Evolutionary conservation across 1,140 invertebrate species (phyloP).

Genomic region (Eriocheir sinensis): DNA sequence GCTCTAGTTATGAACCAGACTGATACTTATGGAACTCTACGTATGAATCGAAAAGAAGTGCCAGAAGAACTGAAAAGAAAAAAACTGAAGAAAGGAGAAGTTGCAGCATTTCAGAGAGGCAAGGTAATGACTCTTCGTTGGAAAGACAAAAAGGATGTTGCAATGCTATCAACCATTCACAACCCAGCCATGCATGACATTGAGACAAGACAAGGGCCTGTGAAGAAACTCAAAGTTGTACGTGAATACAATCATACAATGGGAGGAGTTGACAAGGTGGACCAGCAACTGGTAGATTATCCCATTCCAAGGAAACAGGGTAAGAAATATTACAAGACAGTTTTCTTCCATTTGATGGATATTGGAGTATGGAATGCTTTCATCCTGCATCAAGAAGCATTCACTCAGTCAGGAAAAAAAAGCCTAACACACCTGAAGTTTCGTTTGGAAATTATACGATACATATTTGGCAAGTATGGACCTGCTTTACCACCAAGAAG

Average conservation of each 20-base stretch:
- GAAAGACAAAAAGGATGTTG: conserved; percentile 32
- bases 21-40: conserved; percentile 27
- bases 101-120: conserved; percentile 10
- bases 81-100: conserved; percentile 31
- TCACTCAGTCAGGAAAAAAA: conserved; percentile 32
- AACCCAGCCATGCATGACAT: conserved; percentile 34
- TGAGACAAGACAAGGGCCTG: conserved; percentile 18
- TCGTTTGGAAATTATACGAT: conserved; percentile 1
- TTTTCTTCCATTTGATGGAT: conserved; percentile 28
- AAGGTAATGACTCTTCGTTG: conserved; percentile 14
- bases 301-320: background rate
- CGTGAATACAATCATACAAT: too few species aligned
- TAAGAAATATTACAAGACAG: conserved; percentile 29
- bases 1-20: conserved; percentile 6
- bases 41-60: conserved; percentile 3
- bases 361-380: conserved; percentile 17
- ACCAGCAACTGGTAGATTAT: too few species aligned
- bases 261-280: too few species aligned
- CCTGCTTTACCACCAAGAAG: conserved; percentile 17
- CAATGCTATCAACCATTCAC: conserved; percentile 14
- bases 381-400: background rate
- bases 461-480: conserved; percentile 33
- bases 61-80: conserved; percentile 20
- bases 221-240: conserved; percentile 40
- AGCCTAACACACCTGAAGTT: background rate